Base-by-base conservation (phyloP, 1,140 invertebrate genomes). In the Drosophila elegans region DNA sequence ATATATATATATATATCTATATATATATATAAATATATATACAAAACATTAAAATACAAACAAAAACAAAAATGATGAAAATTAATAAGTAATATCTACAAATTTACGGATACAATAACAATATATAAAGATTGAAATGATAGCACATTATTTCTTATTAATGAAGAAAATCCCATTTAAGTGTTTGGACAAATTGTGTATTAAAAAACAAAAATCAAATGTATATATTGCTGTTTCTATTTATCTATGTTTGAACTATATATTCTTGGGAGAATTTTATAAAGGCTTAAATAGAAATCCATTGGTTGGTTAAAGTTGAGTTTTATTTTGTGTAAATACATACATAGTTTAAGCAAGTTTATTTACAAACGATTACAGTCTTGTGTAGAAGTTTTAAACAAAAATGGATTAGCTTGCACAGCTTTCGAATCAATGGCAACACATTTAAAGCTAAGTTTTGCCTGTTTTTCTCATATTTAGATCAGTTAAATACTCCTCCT, bases 161-260 rank as follows among this genome's bases (percentile, higher is more conserved):
- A 77, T 90, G 79, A 90, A 89, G 80, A 76, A 85, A 91, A 74
- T 76, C 78, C 89, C 89, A 91, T 91, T 91, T 91, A 89, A 91
- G 79, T 91, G 89, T 91, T 91, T 91, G 84, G 89, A 91, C 89
- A 91, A 83, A 85, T 75, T 91, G 80, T 91, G 86, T 90, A 91
- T 91, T 91, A 88, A 91, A 86, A 79, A 75, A 57, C 16, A 46
- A 80, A 82, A 84, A 81, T 51, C 60, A 83, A 83, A 84, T 84
- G 61, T 72, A 49, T 38, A 64, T 12, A 9, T 32, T 45, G 29
- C 49, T 61, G 45, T 68, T 25, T 55, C 12, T 16, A 39, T 44
- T 54, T 25, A 12, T 11, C 29, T 52, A 32, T 53, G 29, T 45
- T 39, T 39, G 11, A 39, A n/a, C 12, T 3, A 4, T 21, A 21